These are phyloP conservation scores for Piezodorus guildinii DNA, from an alignment of 1,140 invertebrate genomes.

Conservation along the genomic window DNA sequence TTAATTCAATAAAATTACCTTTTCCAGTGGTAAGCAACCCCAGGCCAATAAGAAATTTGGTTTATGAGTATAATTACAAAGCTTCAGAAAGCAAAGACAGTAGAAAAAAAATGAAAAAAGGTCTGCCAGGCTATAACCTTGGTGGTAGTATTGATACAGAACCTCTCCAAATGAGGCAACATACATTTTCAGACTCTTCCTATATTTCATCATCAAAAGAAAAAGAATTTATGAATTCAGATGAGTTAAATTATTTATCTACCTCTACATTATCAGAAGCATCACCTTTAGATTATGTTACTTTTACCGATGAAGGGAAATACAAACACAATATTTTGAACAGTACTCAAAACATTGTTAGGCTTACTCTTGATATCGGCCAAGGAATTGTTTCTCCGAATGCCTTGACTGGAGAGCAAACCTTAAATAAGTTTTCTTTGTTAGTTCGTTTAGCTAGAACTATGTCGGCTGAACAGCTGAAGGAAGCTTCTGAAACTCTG, in stretches of 20 bases:
- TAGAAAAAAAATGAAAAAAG: too few species aligned
- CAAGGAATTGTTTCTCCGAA: constrained; percentile 42
- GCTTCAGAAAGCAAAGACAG: not conserved
- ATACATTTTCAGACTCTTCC: not conserved
- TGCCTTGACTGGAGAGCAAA: constrained; percentile 40
- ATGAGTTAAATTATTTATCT: constrained; percentile 31
- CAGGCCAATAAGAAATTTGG: constrained; percentile 22
- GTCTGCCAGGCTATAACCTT: too few species aligned
- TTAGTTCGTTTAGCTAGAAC: constrained; percentile 41
- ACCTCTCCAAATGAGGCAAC: not conserved
- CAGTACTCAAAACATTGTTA: constrained; percentile 32
- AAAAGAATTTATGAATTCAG: constrained; percentile 22
- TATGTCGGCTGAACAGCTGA: constrained; percentile 46
- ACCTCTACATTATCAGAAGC: constrained; percentile 33
- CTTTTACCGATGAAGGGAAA: too few species aligned
- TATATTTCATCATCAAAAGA: constrained; percentile 19
- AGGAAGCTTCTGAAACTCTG: constrained; percentile 34
- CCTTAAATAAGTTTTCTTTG: constrained; percentile 47
- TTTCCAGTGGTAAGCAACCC: constrained; percentile 19
- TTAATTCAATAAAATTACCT: constrained; percentile 25
- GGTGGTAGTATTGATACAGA: too few species aligned
- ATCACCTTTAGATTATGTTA: too few species aligned
- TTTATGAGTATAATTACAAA: constrained; percentile 28
- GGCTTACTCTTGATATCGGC: constrained; percentile 43
- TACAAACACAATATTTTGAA: too few species aligned